A percentile compares a stretch with the other conserved stretches of the same genome.
These are phyloP conservation scores for Torymus aiolomorphi DNA, from an alignment of 2,888 invertebrate species.

Conservation along the genomic window DNA sequence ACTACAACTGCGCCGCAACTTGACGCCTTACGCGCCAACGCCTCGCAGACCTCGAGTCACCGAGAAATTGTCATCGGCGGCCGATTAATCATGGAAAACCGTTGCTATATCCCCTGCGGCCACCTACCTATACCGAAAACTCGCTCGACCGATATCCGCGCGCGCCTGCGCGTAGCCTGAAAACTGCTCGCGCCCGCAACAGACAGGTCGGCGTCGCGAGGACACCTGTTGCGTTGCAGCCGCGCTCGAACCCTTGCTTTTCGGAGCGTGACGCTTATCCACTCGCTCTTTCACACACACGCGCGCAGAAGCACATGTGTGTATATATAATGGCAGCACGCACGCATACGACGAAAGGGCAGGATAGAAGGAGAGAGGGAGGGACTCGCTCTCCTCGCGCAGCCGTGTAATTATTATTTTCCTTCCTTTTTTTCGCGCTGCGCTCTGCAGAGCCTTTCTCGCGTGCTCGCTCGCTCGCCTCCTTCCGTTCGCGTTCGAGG, in stretches of 20 bases:
- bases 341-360: background rate
- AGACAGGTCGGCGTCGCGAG: conserved; percentile 48
- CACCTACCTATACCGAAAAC: no score
- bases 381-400: background rate
- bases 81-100: no score
- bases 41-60: no score
- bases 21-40: no score
- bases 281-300: no score
- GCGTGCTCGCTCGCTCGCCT: background rate
- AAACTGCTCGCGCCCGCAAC: conserved; percentile 8
- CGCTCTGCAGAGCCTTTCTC: background rate
- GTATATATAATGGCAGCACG: background rate
- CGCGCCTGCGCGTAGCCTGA: background rate
- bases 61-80: no score
- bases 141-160: no score
- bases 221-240: conserved; percentile 49
- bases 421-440: background rate
- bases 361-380: background rate
- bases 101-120: no score
- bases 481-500: conserved; percentile 15
- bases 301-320: no score
- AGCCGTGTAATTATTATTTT: conserved; percentile 26
- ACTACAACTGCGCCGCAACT: no score
- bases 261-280: conserved; percentile 46
- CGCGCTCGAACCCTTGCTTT: conserved; percentile 27